phyloP scores from a whole-genome alignment of 2,113 vertebrate species.

The Orientallactaga bullata region DNA sequence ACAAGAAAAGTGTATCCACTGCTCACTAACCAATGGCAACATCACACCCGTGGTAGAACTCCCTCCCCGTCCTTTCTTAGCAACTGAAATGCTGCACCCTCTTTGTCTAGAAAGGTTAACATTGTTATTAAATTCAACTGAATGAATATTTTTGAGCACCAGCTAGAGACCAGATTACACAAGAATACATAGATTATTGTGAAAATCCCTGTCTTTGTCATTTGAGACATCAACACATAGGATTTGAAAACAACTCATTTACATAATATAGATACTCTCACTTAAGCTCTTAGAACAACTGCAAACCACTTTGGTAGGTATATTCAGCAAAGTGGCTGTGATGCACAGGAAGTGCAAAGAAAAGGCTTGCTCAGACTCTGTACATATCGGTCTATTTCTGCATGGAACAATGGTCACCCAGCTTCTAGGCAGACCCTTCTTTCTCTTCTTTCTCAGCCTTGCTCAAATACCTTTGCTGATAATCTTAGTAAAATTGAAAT shows the following conservation, averaged over 20 bases:
- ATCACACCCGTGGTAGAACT: not conserved
- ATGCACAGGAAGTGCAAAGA: not conserved
- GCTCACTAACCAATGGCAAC: not conserved
- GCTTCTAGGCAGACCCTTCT: not conserved
- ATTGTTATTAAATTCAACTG: not conserved
- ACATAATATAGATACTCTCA: not conserved
- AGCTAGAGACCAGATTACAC: not conserved
- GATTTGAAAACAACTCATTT: not conserved
- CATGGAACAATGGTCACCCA: not conserved
- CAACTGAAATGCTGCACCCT: not conserved
- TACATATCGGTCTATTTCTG: not conserved
- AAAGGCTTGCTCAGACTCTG: not conserved
- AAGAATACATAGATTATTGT: not conserved
- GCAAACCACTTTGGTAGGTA: not conserved
- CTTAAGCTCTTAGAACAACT: not conserved
- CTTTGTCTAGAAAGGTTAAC: not conserved
- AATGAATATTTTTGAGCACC: not conserved
- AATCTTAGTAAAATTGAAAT: not conserved
- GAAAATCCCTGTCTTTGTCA: not conserved
- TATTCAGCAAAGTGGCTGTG: not conserved
- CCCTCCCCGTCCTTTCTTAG: not conserved
- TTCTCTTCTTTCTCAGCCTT: not conserved
- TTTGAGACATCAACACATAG: not conserved
- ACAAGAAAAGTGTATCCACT: not conserved
- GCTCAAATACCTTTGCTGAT: not conserved